Base-by-base conservation (phyloP, 2,797 vertebrate genomes). In the Pampus argenteus region DNA sequence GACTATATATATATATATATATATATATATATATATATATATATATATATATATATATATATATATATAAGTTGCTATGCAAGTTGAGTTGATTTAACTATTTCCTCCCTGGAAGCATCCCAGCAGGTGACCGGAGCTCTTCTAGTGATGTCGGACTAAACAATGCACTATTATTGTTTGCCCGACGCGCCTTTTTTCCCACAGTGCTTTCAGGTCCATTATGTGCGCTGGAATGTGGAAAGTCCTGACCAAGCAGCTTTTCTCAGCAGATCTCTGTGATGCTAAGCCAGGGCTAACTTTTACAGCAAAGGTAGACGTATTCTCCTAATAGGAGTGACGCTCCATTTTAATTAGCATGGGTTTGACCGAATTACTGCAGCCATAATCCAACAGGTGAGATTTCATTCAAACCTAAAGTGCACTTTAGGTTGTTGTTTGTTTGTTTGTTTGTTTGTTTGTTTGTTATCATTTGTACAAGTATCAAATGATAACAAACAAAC, bases 201-300 rank as follows among this genome's bases (percentile, higher is more conserved):
- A 78, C 72, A 60, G 28, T 36, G 60, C 72, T 69, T 66, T 72
- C 49, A 9, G 50, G 50, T 25, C 57, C 52, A 58, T 73, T 66
- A 55, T 79, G 31, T 66, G 56, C 28, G 23, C 22, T 38, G 64
- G 81, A 83, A 83, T 80, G 77, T 58, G 22, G 66, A 51, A 22
- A 71, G 77, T 76, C 81, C 77, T 66, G 73, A 74, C 40, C 50
- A 34, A 56, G 55, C 66, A 40, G 69, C 50, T 65, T 69, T 76
- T 71, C 59, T 64, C 40, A 76, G 28, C 28, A 54, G 70, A 65
- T 47, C 45, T 61, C 55, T 52, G 15, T 59, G 64, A 72, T 54
- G 29, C 48, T 26, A 60, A 3, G 38, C 38, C 55, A 45, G 31
- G 6, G 14, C 22, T 54, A 22, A 26, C 59, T 58, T 71, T 50